Conservation (phyloP, 2,888 invertebrate species). For the Mystacides longicornis region DNA sequence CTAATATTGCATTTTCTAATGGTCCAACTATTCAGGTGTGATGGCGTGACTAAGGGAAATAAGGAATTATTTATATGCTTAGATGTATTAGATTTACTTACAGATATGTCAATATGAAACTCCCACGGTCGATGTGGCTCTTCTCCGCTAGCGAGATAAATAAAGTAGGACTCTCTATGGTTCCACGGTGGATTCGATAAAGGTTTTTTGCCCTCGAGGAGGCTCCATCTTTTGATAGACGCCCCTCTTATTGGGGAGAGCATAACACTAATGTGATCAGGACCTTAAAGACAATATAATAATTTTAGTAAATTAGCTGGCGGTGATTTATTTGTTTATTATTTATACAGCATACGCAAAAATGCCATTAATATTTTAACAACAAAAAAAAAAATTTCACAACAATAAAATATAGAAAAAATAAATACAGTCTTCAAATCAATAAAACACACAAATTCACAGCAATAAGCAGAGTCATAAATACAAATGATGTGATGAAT, state of each 20-base stretch:
- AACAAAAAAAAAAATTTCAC: background rate
- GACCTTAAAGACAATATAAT: constrained; percentile 40
- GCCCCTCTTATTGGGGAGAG: constrained; percentile 54
- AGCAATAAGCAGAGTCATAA: background rate
- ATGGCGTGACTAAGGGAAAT: too few relatives aligned
- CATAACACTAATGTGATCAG: constrained; percentile 60
- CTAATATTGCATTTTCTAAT: too few relatives aligned
- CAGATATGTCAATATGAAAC: constrained; percentile 49
- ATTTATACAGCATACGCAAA: background rate
- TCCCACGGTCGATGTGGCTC: constrained; percentile 50
- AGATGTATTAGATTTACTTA: constrained; percentile 33
- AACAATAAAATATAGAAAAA: background rate
- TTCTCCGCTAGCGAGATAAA: constrained; percentile 59
- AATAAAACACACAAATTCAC: too few relatives aligned
- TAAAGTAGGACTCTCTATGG: constrained; percentile 55
- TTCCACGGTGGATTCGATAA: constrained; percentile 48
- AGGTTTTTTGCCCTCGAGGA: constrained; percentile 45
- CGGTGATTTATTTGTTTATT: background rate
- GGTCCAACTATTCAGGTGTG: too few relatives aligned
- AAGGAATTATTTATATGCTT: too few relatives aligned
- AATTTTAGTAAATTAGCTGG: background rate
- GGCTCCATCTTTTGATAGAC: constrained; percentile 49
- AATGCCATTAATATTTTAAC: background rate
- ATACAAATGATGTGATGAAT: background rate
- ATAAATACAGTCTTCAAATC: constrained; percentile 5